Percentiles rank a stretch among this genome's conserved stretches.
These are phyloP conservation scores for Salvator merianae DNA, from an alignment of 2,113 vertebrate genomes.

Conservation along the genomic window DNA sequence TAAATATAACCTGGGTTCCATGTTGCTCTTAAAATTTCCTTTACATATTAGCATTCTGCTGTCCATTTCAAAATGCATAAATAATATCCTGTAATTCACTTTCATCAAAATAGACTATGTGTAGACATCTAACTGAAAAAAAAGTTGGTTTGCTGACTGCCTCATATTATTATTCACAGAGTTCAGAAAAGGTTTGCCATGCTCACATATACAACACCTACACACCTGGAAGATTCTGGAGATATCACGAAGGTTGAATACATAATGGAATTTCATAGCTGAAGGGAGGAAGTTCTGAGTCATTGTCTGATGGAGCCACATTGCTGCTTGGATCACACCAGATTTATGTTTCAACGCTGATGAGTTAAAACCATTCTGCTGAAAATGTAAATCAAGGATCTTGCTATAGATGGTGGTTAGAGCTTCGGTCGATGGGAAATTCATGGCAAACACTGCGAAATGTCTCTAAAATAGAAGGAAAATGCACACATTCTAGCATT, in stretches of 20 bases:
- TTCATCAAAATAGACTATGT: not conserved
- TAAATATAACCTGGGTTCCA: too few relatives aligned
- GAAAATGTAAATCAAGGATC: slow-evolving; percentile 76
- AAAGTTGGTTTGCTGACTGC: not conserved
- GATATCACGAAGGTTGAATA: slow-evolving; percentile 81
- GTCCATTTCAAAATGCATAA: not conserved
- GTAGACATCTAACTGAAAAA: not conserved
- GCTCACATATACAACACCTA: not conserved
- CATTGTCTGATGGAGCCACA: slow-evolving; percentile 75
- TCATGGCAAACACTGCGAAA: slow-evolving; percentile 84
- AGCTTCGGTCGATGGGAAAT: slow-evolving; percentile 75
- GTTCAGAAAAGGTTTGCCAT: too few relatives aligned
- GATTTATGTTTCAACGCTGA: slow-evolving; percentile 63
- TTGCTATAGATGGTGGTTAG: slow-evolving; percentile 78
- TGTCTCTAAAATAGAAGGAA: slow-evolving; percentile 72
- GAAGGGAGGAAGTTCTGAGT: slow-evolving; percentile 76
- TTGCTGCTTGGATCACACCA: slow-evolving; percentile 71
- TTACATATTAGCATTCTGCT: not conserved
- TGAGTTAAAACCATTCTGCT: slow-evolving; percentile 67
- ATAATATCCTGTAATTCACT: not conserved
- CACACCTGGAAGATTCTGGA: slow-evolving; percentile 80
- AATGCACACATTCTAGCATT: not conserved
- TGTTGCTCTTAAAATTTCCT: not conserved
- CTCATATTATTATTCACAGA: not conserved
- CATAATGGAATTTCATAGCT: slow-evolving; percentile 80